A percentile compares a stretch with the other conserved stretches of the same genome.
Evolutionary conservation across 2,888 invertebrate species (phyloP).

Genomic region (Cryptocheilus praepositus): DNA sequence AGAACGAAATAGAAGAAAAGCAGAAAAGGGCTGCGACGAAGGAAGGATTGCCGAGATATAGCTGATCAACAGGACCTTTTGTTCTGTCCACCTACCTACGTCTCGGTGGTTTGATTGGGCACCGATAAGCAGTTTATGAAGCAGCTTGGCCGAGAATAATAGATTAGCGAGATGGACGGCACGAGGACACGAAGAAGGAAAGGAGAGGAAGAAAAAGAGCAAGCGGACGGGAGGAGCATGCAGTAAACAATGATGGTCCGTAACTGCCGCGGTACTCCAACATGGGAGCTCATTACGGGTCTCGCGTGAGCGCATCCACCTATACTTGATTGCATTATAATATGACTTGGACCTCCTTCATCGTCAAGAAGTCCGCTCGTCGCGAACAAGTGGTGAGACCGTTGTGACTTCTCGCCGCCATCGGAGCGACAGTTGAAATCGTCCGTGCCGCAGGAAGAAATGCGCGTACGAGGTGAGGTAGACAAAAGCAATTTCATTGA

Average conservation of each 20-base stretch:
- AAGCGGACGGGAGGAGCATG: constrained; percentile 28
- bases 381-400: constrained; percentile 10
- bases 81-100: constrained; percentile 61
- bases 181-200: constrained; percentile 27
- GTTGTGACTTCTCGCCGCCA: constrained; percentile 10
- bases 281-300: constrained; percentile 71
- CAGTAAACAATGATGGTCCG: constrained; percentile 68
- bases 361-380: constrained; percentile 17
- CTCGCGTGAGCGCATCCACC: constrained; percentile 67
- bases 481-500: not conserved
- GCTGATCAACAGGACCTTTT: constrained; percentile 68
- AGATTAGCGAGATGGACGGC: constrained; percentile 56
- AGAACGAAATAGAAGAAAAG: constrained; percentile 10
- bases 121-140: constrained; percentile 69
- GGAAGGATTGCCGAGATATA: constrained; percentile 36
- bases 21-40: constrained; percentile 13
- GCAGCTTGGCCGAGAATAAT: constrained; percentile 66
- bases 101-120: constrained; percentile 57
- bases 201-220: constrained; percentile 28
- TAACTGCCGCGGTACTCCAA: constrained; percentile 61
- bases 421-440: constrained; percentile 1
- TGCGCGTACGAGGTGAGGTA: not conserved
- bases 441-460: too few relatives aligned
- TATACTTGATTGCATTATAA: constrained; percentile 71
- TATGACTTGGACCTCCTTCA: constrained; percentile 52